A percentile compares a stretch with the other conserved stretches of the same genome.
Conservation (phyloP, 2,113 vertebrate species). For the Nothocercus nigrocapillus region DNA sequence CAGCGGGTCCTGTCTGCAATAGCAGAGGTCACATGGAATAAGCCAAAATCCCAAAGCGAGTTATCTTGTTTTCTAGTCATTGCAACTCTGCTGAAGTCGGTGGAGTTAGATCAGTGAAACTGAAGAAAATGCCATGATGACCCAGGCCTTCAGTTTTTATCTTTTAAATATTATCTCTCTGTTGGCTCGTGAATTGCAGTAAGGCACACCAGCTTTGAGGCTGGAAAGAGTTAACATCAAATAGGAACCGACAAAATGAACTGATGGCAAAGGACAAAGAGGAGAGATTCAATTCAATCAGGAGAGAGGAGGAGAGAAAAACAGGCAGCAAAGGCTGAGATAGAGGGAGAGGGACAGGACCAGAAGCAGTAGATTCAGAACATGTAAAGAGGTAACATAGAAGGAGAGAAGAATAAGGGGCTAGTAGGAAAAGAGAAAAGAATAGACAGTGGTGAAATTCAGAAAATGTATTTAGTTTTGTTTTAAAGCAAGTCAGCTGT, state of each 20-base stretch:
- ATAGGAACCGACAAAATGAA: background rate
- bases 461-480: background rate
- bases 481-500: conserved; percentile 1
- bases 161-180: background rate
- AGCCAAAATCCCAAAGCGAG: background rate
- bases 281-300: background rate
- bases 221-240: background rate
- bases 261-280: background rate
- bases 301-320: background rate
- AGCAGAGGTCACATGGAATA: background rate
- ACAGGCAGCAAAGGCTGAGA: background rate
- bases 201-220: background rate
- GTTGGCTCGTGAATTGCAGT: background rate
- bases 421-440: background rate
- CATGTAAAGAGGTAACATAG: background rate
- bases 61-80: background rate
- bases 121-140: background rate
- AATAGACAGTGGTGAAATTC: background rate
- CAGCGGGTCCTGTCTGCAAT: background rate
- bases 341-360: background rate
- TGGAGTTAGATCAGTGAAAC: background rate
- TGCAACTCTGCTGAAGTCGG: background rate
- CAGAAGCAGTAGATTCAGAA: background rate
- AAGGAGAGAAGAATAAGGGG: background rate
- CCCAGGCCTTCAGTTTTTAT: background rate